Evolutionary conservation across 1,140 invertebrate genomes (phyloP).

Genomic region (Hesperophylax magnus): DNA sequence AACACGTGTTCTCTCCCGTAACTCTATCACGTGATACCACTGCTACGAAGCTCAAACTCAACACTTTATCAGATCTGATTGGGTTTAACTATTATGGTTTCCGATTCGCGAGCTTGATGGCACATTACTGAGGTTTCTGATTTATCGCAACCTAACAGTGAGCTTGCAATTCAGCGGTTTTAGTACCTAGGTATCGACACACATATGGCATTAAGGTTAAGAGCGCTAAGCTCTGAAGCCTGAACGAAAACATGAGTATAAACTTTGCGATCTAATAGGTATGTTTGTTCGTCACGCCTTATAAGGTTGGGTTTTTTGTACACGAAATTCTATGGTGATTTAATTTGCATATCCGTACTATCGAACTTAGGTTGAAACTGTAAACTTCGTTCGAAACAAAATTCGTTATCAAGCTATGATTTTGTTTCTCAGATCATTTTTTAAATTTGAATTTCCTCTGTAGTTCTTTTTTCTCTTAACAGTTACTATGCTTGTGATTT

Average conservation of each 20-base stretch:
- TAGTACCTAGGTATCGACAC: slow-evolving; percentile 2
- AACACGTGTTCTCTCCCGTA: slow-evolving; percentile 33
- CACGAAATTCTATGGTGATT: no score
- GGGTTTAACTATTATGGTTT: slow-evolving; percentile 4
- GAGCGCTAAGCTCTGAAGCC: background rate
- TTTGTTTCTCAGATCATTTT: no score
- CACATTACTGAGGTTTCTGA: slow-evolving; percentile 16
- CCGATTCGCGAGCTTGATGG: background rate
- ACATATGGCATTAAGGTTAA: slow-evolving; percentile 20
- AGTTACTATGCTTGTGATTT: background rate
- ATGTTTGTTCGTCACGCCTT: slow-evolving; percentile 29
- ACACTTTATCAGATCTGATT: background rate
- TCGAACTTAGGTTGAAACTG: no score
- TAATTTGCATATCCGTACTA: no score
- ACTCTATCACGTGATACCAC: background rate
- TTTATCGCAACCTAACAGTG: slow-evolving; percentile 4
- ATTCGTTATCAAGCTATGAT: no score
- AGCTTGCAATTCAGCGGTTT: slow-evolving; percentile 1
- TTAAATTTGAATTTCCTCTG: no score
- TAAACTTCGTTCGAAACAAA: no score
- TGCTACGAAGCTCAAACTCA: background rate
- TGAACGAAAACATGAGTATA: slow-evolving; percentile 11
- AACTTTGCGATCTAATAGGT: slow-evolving; percentile 2
- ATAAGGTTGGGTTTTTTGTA: no score
- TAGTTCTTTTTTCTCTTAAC: no score